Percentiles rank a stretch among this genome's conserved stretches.
Evolutionary conservation across 2,113 vertebrate genomes (phyloP).

Genomic region (Halichoerus grypus): DNA sequence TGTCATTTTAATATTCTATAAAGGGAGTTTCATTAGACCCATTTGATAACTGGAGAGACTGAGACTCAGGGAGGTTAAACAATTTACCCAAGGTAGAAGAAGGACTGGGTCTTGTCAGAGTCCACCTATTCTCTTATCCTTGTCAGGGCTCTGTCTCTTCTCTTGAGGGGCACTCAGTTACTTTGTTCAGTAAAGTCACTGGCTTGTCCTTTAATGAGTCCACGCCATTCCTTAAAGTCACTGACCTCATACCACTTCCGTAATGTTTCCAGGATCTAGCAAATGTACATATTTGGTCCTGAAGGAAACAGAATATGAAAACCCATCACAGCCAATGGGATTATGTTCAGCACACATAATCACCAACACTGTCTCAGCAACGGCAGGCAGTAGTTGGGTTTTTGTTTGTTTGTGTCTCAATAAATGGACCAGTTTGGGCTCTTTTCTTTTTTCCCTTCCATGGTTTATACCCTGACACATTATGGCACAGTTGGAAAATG

Average conservation of each 20-base stretch:
- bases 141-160: fast-evolving
- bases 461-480: neutral
- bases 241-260: neutral
- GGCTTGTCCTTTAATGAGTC: neutral
- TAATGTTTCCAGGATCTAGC: neutral
- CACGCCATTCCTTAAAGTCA: neutral
- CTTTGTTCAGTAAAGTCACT: neutral
- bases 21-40: neutral
- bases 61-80: neutral
- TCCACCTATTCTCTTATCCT: fast-evolving
- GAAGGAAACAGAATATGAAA: neutral
- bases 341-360: neutral
- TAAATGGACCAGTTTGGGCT: neutral
- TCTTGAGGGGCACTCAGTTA: fast-evolving
- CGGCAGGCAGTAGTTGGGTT: neutral
- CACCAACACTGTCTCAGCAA: neutral
- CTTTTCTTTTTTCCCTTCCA: neutral
- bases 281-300: neutral
- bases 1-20: neutral
- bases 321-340: neutral
- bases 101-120: neutral
- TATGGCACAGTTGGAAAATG: neutral
- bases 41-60: neutral
- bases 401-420: neutral
- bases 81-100: neutral